Evolutionary conservation across 2,113 vertebrate species (phyloP).

Genomic region (Thomomys bottae): DNA sequence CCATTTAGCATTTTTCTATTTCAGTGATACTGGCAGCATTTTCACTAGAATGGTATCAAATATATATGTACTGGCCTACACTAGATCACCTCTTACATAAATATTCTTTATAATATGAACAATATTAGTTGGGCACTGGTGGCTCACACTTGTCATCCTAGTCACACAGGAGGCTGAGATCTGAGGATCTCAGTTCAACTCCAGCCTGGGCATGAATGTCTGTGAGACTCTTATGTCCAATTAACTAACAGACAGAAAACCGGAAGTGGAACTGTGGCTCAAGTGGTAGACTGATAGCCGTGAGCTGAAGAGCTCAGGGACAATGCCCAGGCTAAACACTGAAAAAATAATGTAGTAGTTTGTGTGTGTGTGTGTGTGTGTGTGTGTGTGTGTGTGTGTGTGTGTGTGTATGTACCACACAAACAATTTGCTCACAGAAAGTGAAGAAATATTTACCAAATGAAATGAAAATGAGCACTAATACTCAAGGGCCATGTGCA

Average conservation of each 20-base stretch:
- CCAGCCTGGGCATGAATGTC: too few species aligned
- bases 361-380: neutral
- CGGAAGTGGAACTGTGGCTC: too few species aligned
- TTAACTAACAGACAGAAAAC: too few species aligned
- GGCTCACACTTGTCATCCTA: too few species aligned
- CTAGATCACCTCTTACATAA: neutral
- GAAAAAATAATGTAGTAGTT: too few species aligned
- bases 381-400: neutral
- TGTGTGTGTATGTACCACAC: neutral
- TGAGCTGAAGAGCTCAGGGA: too few species aligned
- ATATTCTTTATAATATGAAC: neutral
- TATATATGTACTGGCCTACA: neutral
- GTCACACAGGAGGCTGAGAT: too few species aligned
- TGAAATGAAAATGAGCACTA: slow-evolving; percentile 41
- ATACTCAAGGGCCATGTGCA: slow-evolving; percentile 34
- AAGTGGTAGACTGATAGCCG: too few species aligned
- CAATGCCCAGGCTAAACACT: too few species aligned
- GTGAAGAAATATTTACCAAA: neutral
- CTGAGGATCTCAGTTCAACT: too few species aligned
- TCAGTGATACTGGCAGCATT: neutral
- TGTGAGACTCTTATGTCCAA: too few species aligned
- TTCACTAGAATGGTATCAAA: neutral
- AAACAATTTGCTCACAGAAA: neutral
- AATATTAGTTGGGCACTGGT: too few species aligned
- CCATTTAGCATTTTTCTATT: neutral